Percentiles rank a stretch among this genome's conserved stretches.
These are phyloP conservation scores for Hydrotaea diabolus DNA, from an alignment of 2,888 invertebrate species.

Conservation along the genomic window DNA sequence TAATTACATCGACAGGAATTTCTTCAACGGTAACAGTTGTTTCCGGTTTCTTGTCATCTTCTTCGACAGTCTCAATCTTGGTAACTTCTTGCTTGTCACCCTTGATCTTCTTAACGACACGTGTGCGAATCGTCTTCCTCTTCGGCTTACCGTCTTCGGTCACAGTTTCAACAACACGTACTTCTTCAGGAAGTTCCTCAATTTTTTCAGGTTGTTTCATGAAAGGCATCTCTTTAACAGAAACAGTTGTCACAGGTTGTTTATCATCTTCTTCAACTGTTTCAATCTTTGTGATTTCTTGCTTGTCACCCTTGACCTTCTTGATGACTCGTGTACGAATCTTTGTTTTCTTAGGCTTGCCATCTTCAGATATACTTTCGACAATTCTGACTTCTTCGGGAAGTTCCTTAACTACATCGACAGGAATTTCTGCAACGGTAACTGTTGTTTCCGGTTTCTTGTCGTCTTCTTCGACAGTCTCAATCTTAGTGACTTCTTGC, in stretches of 20 bases:
- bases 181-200: conserved; percentile 64
- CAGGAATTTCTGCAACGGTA: conserved; percentile 48
- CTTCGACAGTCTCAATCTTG: conserved; percentile 72
- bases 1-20: conserved; percentile 59
- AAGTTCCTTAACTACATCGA: conserved; percentile 49
- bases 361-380: conserved; percentile 74
- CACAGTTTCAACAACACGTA: conserved; percentile 61
- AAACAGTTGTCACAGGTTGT: conserved; percentile 66
- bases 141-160: conserved; percentile 69
- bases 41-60: conserved; percentile 70
- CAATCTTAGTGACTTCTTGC: conserved; percentile 62
- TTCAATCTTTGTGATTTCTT: conserved; percentile 70
- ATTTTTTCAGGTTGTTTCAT: conserved; percentile 59
- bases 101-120: conserved; percentile 71
- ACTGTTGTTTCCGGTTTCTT: conserved; percentile 59
- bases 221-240: conserved; percentile 65
- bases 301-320: conserved; percentile 70
- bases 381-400: conserved; percentile 72
- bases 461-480: conserved; percentile 60
- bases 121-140: conserved; percentile 71
- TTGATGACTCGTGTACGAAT: conserved; percentile 70
- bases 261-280: conserved; percentile 71
- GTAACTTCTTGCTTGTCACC: conserved; percentile 72
- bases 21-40: conserved; percentile 71
- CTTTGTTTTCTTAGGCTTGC: conserved; percentile 69